Base-by-base conservation (phyloP, 2,113 vertebrate genomes). In the Polyodon spathula region DNA sequence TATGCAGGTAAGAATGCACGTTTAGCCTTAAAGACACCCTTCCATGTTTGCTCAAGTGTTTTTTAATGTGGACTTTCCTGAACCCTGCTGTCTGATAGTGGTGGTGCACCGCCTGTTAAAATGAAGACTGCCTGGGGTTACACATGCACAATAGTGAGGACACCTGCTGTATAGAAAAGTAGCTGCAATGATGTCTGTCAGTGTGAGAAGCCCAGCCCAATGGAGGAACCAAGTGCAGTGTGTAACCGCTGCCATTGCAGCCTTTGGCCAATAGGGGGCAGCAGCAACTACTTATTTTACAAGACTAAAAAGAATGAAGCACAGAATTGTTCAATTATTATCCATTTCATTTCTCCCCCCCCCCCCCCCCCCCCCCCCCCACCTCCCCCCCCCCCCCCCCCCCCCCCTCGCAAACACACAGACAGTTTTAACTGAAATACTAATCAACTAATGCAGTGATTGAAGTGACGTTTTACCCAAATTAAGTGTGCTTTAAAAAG, bases 201-300 rank as follows among this genome's bases (percentile, higher is more conserved):
- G 56, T 27, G 40, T 27, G 39, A n/a, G 10, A 83, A 42, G 1
- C 71, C 66, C 60, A 5, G 63, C 66, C 74, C 82, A 68, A 51
- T 17, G 79, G 80, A 76, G 79, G 77, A 76, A 74, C 70, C 69
- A 56, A 64, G 66, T 3, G 72, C 79, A 48, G 27, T 10, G 75
- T 72, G 17, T 46, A 56, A 48, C 52, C 27, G 58, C 57, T 60
- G 17, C 71, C 65, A 59, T 75, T 78, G 52, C 69, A 17, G 11
- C 2, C 1, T 59, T 4, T 53, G 43, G 46, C 87, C 92, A 78
- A 80, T 79, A 88, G 94, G 91, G 94, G 95, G 92, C 84, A 93
- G 92, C 90, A 91, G 86, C 77, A 80, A 70, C 90, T 86, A 77
- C 81, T 9, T 68, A 84, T 93, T 93, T 62, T 14, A 43, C 53